Evolutionary conservation across 2,113 vertebrate species (phyloP), one percentile per base, ranked within the genome.

Genomic region (Sula dactylatra): DNA sequence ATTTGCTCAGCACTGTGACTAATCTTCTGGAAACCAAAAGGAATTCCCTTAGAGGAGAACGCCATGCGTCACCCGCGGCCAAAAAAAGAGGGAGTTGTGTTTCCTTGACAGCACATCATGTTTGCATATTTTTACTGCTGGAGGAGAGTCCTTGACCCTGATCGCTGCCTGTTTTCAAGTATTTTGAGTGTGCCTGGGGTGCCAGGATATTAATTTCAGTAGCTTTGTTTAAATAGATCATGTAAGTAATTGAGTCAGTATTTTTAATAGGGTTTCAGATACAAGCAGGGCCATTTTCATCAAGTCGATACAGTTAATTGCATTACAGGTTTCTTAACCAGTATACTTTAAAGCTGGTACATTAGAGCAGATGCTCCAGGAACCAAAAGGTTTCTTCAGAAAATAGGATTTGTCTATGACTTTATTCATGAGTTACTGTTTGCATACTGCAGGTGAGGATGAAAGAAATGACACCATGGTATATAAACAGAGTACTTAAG

Each of bases 11-110:
- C 54, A 31, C 82, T 10, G 9, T 96, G 94, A 95, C 88, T 96
- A 74, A 95, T 94, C 62, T 92, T 81, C 88, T 92, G 92, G 66
- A 94, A 94, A 45, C 50, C 59, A 77, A 24, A 90, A 95, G 96
- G 93, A 87, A 95, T 96, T 94, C 96, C 96, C 96, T 96, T 45
- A 77, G 87, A 92, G 82, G 62, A 89, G 90, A 86, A 71, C 5
- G 58, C 55, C 0, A 0, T 90, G 92, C 7, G 3, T 93, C 96
- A 83, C 49, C 44, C 59, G 3, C 3, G 4, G 83, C 86, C 89
- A 78, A 61, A 77, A 95, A 71, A 73, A 78, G 78, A 86, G 56
- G 26, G 56, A 70, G 38, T 83, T 36, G 34, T 62, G 85, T 94
- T 96, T 92, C 90, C 85, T 82, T 95, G 92, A 96, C 90, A 88